phyloP scores from a whole-genome alignment of 2,888 invertebrate species.

The Lithophane ornitopus region DNA sequence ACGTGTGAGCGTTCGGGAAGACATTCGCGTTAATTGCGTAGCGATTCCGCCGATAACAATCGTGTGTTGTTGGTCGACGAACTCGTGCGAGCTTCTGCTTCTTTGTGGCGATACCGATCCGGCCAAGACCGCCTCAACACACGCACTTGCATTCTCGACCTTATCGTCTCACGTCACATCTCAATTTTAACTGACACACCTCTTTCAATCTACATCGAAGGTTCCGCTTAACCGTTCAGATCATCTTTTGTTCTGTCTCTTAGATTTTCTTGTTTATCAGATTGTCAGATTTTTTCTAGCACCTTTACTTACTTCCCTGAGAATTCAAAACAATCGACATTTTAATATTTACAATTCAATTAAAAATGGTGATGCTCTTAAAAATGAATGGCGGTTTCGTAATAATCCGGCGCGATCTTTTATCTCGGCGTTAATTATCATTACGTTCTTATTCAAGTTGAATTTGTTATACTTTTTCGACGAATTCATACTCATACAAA shows the following conservation, averaged over 20 bases:
- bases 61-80: conserved; percentile 78
- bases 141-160: conserved; percentile 66
- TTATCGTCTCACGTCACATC: conserved; percentile 67
- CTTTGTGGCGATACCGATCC: conserved; percentile 73
- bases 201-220: conserved; percentile 35
- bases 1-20: conserved; percentile 73
- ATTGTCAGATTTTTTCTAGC: conserved; percentile 54
- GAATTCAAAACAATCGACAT: conserved; percentile 68
- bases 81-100: conserved; percentile 82
- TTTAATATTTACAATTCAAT: conserved; percentile 65
- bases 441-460: conserved; percentile 73
- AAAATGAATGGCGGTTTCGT: conserved; percentile 64
- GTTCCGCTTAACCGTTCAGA: conserved; percentile 56
- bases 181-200: conserved; percentile 41
- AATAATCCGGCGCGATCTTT: conserved; percentile 66
- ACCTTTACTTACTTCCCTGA: conserved; percentile 77
- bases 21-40: conserved; percentile 81
- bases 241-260: conserved; percentile 69
- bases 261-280: conserved; percentile 40
- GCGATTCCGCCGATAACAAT: conserved; percentile 82
- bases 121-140: conserved; percentile 45
- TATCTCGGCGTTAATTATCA: conserved; percentile 72
- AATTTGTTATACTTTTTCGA: conserved; percentile 56
- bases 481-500: conserved; percentile 45
- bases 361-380: conserved; percentile 63